Evolutionary conservation across 2,113 vertebrate species (phyloP).

Genomic region (cat (Felis catus)): F.catus_Fca126_mat1.0 CM031426.1:22819001-22819500

Average conservation of each 20-base stretch:
- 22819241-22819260: background rate
- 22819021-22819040: background rate
- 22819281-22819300: background rate
- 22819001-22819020: background rate
- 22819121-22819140: background rate
- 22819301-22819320: background rate
- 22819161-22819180: background rate
- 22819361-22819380: background rate
- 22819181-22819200: background rate
- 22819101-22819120: background rate
- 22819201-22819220: background rate
- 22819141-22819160: background rate
- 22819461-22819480: background rate
- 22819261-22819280: background rate
- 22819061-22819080: background rate
- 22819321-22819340: background rate
- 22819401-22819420: background rate
- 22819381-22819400: background rate
- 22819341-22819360: background rate
- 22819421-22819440: background rate
- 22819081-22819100: background rate
- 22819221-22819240: background rate
- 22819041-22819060: constrained; percentile 40
- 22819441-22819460: background rate
- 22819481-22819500: background rate